These are phyloP conservation scores for Hoplostethus mediterraneus DNA, from an alignment of 2,797 vertebrate species.

Conservation along the genomic window DNA sequence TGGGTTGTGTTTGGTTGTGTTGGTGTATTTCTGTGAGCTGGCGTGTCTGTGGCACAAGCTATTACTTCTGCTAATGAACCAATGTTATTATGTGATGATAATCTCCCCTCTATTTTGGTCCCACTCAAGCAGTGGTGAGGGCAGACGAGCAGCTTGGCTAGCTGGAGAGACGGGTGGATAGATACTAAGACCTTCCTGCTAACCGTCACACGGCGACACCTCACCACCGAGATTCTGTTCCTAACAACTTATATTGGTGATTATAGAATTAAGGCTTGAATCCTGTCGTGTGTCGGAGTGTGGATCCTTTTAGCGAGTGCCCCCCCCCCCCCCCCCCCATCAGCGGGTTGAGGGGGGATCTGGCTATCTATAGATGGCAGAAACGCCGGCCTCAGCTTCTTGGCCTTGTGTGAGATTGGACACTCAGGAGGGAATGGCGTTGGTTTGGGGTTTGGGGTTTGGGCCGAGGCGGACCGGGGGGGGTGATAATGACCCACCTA, in stretches of 20 bases:
- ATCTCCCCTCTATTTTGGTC: constrained; percentile 35
- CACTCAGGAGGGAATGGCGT: constrained; percentile 18
- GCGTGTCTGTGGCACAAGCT: constrained; percentile 22
- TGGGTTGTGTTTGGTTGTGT: not conserved
- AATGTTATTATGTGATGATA: constrained; percentile 32
- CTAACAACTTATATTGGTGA: constrained; percentile 13
- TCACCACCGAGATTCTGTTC: constrained; percentile 9
- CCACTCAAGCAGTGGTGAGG: not conserved
- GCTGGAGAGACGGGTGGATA: not conserved
- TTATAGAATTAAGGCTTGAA: constrained; percentile 54
- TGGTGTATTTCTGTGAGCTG: not conserved
- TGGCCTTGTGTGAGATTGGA: constrained; percentile 24
- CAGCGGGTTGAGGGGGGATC: constrained; percentile 8
- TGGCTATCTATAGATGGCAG: constrained; percentile 65
- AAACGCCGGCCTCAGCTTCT: constrained; percentile 38
- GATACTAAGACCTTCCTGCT: not conserved
- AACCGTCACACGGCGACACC: not conserved
- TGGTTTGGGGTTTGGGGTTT: too few species aligned
- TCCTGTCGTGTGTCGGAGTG: constrained; percentile 40
- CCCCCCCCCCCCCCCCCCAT: constrained; percentile 4
- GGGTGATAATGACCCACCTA: constrained; percentile 51
- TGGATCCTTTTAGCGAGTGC: constrained; percentile 18
- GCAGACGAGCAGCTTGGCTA: not conserved
- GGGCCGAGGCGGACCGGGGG: constrained; percentile 2
- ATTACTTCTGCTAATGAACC: constrained; percentile 11